Percentiles rank a stretch among this genome's conserved stretches.
These are phyloP conservation scores for Buteo buteo DNA, from an alignment of 2,113 vertebrate genomes.

Conservation along the genomic window DNA sequence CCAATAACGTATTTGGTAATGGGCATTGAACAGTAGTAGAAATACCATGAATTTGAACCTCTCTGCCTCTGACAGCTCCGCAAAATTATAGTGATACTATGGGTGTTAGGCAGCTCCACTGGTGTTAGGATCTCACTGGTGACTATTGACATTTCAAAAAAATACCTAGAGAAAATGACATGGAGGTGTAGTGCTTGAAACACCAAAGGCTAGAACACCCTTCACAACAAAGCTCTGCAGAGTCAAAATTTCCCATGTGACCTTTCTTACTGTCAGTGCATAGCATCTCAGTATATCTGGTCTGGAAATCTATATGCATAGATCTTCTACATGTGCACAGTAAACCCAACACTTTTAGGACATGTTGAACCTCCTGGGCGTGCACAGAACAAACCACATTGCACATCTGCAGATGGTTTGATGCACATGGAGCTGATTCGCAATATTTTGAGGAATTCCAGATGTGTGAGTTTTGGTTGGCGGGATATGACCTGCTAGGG, in stretches of 20 bases:
- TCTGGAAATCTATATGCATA: background rate
- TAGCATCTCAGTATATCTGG: background rate
- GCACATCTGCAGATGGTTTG: background rate
- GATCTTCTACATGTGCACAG: background rate
- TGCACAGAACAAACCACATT: background rate
- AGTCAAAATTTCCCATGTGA: background rate
- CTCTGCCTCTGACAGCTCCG: background rate
- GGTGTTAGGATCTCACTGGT: background rate
- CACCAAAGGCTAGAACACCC: background rate
- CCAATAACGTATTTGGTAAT: background rate
- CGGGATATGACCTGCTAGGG: background rate
- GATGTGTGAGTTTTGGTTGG: background rate
- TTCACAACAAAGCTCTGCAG: background rate
- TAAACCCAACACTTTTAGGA: background rate
- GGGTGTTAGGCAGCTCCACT: background rate
- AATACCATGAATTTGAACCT: background rate
- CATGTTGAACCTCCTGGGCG: background rate
- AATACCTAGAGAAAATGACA: background rate
- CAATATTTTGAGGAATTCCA: background rate
- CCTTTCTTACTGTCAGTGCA: background rate
- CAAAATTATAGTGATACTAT: background rate
- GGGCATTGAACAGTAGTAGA: background rate
- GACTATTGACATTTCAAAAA: background rate
- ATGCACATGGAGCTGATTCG: background rate
- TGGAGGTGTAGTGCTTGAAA: background rate